Percentiles rank a stretch among this genome's conserved stretches.
These are phyloP conservation scores for Drosophila atroscutellata DNA, from an alignment of 2,888 invertebrate genomes.

Conservation along the genomic window DNA sequence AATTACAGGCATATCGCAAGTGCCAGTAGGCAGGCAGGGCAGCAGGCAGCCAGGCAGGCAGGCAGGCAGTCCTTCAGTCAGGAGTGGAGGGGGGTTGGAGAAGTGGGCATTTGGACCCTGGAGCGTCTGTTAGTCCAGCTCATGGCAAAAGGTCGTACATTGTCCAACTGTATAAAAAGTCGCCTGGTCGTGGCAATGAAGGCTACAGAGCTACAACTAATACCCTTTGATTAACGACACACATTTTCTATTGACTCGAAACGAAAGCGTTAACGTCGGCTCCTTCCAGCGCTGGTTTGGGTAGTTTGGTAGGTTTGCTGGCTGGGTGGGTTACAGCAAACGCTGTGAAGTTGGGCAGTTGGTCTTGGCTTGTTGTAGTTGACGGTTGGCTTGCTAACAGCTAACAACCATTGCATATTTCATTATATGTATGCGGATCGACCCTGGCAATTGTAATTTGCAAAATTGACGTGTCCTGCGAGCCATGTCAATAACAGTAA, in stretches of 20 bases:
- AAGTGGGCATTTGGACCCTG: slow-evolving; percentile 20
- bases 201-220: slow-evolving; percentile 77
- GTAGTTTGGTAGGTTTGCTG: slow-evolving; percentile 1
- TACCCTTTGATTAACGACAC: slow-evolving; percentile 82
- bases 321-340: slow-evolving; percentile 12
- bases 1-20: slow-evolving; percentile 81
- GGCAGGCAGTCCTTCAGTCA: slow-evolving; percentile 2
- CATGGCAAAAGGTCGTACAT: slow-evolving; percentile 77
- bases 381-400: slow-evolving; percentile 31
- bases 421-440: slow-evolving; percentile 66
- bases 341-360: slow-evolving; percentile 73
- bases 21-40: slow-evolving; percentile 66
- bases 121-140: slow-evolving; percentile 55
- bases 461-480: slow-evolving; percentile 68
- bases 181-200: slow-evolving; percentile 64
- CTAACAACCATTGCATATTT: slow-evolving; percentile 71
- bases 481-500: slow-evolving; percentile 39
- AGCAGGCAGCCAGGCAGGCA: slow-evolving; percentile 29
- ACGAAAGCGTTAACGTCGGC: slow-evolving; percentile 32
- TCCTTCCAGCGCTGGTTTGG: slow-evolving; percentile 3
- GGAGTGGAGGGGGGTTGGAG: slow-evolving; percentile 13
- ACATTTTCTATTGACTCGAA: slow-evolving; percentile 79
- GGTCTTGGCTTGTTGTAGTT: slow-evolving; percentile 35
- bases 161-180: slow-evolving; percentile 74
- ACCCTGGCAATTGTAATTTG: slow-evolving; percentile 74